These are phyloP conservation scores for Chrysemys picta DNA, from an alignment of 2,113 vertebrate genomes.

Conservation along the genomic window DNA sequence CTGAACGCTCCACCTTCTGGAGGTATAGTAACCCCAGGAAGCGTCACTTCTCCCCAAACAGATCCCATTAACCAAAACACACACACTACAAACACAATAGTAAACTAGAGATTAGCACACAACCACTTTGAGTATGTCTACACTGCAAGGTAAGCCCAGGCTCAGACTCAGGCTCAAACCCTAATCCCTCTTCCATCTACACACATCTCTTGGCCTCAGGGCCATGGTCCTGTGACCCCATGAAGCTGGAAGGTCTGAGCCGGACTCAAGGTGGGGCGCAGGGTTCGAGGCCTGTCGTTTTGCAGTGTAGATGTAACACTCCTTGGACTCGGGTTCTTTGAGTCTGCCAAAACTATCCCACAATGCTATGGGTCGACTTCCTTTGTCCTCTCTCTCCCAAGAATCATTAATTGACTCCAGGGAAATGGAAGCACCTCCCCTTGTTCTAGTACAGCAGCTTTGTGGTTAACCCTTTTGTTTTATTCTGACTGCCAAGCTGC, in stretches of 20 bases:
- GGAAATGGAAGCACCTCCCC: background rate
- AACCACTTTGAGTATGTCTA: background rate
- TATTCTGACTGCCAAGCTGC: background rate
- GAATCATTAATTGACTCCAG: background rate
- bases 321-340: background rate
- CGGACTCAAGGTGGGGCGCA: background rate
- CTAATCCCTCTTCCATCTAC: background rate
- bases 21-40: slow-evolving; percentile 37
- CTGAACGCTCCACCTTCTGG: background rate
- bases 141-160: background rate
- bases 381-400: background rate
- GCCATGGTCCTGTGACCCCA: background rate
- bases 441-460: background rate
- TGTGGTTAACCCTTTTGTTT: background rate
- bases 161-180: background rate
- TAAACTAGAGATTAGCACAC: background rate
- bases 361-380: background rate
- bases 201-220: background rate
- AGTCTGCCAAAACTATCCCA: background rate
- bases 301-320: background rate
- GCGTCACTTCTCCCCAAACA: background rate
- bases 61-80: background rate
- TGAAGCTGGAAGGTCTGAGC: background rate
- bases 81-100: background rate
- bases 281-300: background rate